Evolutionary conservation across 2,797 vertebrate species (phyloP).

Genomic region (Brotula barbata): DNA sequence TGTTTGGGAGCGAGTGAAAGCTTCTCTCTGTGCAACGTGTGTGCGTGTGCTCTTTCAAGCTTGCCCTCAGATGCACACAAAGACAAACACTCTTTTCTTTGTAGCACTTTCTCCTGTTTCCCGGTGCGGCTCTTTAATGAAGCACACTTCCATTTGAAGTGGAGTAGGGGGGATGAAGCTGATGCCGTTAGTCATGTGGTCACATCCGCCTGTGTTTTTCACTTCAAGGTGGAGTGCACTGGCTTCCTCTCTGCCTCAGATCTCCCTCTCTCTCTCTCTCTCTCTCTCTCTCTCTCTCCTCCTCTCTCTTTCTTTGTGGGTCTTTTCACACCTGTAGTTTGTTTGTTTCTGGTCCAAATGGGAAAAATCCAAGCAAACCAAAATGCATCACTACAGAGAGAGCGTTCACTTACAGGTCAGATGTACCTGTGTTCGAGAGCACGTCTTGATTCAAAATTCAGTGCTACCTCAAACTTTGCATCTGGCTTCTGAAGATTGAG

Average conservation of each 20-base stretch:
- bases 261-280: constrained; percentile 24
- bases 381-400: no score
- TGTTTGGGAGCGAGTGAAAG: neutral
- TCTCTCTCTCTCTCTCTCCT: neutral
- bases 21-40: neutral
- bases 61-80: constrained; percentile 13
- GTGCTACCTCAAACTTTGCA: no score
- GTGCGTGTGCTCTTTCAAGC: constrained; percentile 7
- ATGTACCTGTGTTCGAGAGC: no score
- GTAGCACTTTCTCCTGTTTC: constrained; percentile 41
- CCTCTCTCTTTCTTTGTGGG: neutral
- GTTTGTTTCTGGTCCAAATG: no score
- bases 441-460: no score
- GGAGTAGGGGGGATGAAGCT: constrained; percentile 33
- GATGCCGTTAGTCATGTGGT: constrained; percentile 50
- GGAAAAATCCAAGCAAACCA: no score
- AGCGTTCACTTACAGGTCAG: no score
- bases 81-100: constrained; percentile 53
- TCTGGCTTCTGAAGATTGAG: no score
- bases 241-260: constrained; percentile 42
- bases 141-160: constrained; percentile 49
- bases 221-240: constrained; percentile 50
- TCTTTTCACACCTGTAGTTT: no score
- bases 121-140: constrained; percentile 40
- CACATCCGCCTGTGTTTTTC: constrained; percentile 55